Evolutionary conservation across 2,113 vertebrate species (phyloP), one percentile per base, ranked within the genome.

Genomic region (Dendrocopos noguchii): DNA sequence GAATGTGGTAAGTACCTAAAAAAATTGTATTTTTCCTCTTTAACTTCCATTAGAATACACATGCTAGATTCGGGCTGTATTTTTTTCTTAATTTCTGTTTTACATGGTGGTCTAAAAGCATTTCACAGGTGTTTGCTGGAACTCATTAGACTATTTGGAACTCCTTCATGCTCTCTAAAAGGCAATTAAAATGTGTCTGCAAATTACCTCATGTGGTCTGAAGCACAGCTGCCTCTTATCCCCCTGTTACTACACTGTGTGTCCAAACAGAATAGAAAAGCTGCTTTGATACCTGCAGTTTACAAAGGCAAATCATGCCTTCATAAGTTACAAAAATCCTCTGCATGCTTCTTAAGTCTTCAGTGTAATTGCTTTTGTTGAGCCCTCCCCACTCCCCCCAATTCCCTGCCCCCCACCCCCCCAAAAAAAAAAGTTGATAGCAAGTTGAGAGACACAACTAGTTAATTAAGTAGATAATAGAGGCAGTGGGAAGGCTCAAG

Each of bases 61-160:
- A 72, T 67, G 95, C 72, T 90, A 93, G 74, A 80, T 96, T 92
- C 90, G 78, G 78, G 90, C 94, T 85, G 96, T 83, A 78, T 97
- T 97, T 94, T 95, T 95, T 93, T 96, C 96, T 97, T 97, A 96
- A 97, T 98, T 98, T 97, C 96, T 90, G 81, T 89, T 98, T 98
- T 97, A 97, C 97, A 97, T 96, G 96, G 97, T 96, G 96, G 91
- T 97, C 97, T 97, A 97, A 97, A 98, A 98, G 95, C 97, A 97
- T 98, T 98, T 98, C 98, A 98, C 98, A 98, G 98, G 98, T 98
- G 98, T 98, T 98, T 98, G 96, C 96, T 97, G 97, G 97, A 98
- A 97, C 97, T 98, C 97, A 97, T 98, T 98, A 98, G 97, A 97
- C 97, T 97, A 97, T 97, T 98, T 98, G 97, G 97, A 98, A 97